Percentiles rank a stretch among this genome's conserved stretches.
Evolutionary conservation across 2,888 invertebrate genomes (phyloP).

Genomic region (Rhodophaea formosa): DNA sequence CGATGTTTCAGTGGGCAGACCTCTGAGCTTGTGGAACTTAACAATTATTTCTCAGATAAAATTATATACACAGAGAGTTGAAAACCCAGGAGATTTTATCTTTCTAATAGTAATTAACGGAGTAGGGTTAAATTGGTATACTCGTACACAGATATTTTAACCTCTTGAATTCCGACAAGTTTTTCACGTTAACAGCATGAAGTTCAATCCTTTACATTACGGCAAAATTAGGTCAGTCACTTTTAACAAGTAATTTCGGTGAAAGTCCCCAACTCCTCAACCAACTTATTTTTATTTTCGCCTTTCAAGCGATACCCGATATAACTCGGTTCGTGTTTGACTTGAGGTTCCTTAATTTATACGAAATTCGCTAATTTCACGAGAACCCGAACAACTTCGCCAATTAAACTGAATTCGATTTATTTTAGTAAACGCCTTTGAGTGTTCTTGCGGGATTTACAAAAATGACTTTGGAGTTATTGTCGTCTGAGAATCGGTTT

Average conservation of each 20-base stretch:
- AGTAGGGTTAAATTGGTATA: no score
- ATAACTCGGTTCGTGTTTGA: slow-evolving; percentile 34
- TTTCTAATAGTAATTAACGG: no score
- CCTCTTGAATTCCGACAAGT: not conserved
- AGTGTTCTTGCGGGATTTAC: slow-evolving; percentile 44
- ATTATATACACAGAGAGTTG: no score
- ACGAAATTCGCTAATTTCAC: slow-evolving; percentile 48
- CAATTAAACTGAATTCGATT: slow-evolving; percentile 65
- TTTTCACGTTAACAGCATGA: not conserved
- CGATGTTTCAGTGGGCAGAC: no score
- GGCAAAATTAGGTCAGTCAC: not conserved
- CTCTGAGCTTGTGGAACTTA: no score
- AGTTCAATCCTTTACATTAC: not conserved
- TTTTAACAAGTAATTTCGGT: not conserved
- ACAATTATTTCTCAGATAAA: no score
- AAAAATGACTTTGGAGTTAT: slow-evolving; percentile 46
- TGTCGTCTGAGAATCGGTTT: slow-evolving; percentile 46
- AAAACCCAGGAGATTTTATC: no score
- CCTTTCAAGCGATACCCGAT: slow-evolving; percentile 28
- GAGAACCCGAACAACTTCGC: slow-evolving; percentile 58
- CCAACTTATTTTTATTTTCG: slow-evolving; percentile 31
- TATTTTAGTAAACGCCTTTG: slow-evolving; percentile 51
- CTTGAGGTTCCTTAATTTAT: slow-evolving; percentile 50
- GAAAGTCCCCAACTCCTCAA: slow-evolving; percentile 19
- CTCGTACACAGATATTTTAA: not conserved